Percentiles rank a stretch among this genome's conserved stretches.
Evolutionary conservation across 2,888 invertebrate genomes (phyloP).

Genomic region (Tenthredo mesomela): DNA sequence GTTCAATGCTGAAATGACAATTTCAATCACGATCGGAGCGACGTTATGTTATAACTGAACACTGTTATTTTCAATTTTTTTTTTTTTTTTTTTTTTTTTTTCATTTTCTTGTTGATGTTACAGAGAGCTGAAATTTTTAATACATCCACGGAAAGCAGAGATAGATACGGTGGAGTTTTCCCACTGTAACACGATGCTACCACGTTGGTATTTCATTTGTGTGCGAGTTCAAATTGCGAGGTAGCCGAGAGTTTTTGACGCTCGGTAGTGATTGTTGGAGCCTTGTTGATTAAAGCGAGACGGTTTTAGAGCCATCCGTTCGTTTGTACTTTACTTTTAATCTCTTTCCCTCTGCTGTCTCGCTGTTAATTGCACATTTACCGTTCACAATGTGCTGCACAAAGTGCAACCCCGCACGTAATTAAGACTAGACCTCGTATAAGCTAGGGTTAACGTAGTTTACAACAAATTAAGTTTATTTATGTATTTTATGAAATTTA

Average conservation of each 20-base stretch:
- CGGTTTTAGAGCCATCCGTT: constrained; percentile 24
- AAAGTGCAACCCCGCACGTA: not conserved
- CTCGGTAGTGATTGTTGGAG: constrained; percentile 3
- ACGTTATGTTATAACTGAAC: not conserved
- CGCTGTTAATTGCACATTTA: not conserved
- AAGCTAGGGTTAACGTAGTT: not conserved
- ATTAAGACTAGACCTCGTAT: not conserved
- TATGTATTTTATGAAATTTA: not conserved
- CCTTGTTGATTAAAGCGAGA: constrained; percentile 37
- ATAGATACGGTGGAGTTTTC: not conserved
- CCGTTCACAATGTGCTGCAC: not conserved
- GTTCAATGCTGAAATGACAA: not conserved
- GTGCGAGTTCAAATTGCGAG: constrained; percentile 13
- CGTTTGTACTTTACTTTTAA: not conserved
- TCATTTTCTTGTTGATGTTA: not conserved
- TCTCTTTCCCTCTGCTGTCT: not conserved
- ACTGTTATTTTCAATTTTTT: not conserved
- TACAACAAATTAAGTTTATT: not conserved
- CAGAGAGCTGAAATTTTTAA: not conserved
- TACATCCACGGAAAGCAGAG: not conserved
- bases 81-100: no score
- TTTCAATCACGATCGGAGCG: not conserved
- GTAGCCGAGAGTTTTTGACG: constrained; percentile 20
- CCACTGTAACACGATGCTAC: not conserved
- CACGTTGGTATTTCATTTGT: not conserved